phyloP scores from a whole-genome alignment of 1,140 invertebrate genomes.

The Diabrotica undecimpunctata region DNA sequence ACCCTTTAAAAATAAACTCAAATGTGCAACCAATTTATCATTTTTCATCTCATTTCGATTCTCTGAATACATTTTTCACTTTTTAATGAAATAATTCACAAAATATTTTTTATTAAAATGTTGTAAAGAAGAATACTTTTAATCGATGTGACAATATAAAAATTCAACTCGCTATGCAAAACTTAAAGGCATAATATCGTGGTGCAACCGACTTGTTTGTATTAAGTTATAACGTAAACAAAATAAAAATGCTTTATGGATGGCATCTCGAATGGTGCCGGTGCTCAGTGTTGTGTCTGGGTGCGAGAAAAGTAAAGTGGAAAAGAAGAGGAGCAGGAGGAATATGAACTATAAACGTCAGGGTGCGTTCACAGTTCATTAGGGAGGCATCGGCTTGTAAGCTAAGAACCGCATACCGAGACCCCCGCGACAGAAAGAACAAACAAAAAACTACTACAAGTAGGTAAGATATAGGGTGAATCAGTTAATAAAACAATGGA shows the following conservation, averaged over 20 bases:
- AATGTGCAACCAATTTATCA: too few relatives aligned
- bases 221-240: constrained; percentile 11
- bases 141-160: too few relatives aligned
- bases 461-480: neutral
- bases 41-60: too few relatives aligned
- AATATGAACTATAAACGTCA: constrained; percentile 31
- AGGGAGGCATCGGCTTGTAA: constrained; percentile 12
- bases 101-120: too few relatives aligned
- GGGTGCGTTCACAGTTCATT: constrained; percentile 32
- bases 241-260: constrained; percentile 25
- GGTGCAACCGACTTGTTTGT: neutral
- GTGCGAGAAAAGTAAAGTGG: neutral
- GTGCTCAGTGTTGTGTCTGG: constrained; percentile 23
- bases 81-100: too few relatives aligned
- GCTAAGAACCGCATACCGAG: neutral
- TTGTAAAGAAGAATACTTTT: too few relatives aligned
- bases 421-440: neutral
- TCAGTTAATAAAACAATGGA: neutral
- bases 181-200: neutral
- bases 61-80: too few relatives aligned
- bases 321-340: neutral
- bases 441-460: neutral
- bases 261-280: constrained; percentile 24
- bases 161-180: too few relatives aligned
- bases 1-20: too few relatives aligned